These are phyloP conservation scores for Megatriorchis doriae DNA, from an alignment of 2,113 vertebrate genomes.

Conservation along the genomic window DNA sequence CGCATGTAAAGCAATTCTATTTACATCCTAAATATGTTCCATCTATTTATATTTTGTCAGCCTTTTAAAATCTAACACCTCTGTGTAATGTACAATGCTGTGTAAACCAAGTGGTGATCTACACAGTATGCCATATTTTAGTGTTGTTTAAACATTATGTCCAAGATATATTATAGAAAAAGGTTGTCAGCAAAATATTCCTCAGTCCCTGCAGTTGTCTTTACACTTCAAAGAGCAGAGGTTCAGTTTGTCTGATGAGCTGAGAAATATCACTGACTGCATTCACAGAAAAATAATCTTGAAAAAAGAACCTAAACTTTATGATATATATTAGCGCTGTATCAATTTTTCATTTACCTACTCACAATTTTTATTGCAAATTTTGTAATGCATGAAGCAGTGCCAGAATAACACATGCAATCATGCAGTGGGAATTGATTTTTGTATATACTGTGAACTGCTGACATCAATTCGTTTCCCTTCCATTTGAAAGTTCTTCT, in stretches of 20 bases:
- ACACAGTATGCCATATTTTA: neutral
- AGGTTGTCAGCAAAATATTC: conserved; percentile 30
- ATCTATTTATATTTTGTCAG: neutral
- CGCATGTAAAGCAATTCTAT: neutral
- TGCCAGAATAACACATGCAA: neutral
- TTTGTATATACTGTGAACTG: neutral
- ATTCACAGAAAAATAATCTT: neutral
- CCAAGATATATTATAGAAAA: neutral
- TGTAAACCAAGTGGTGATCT: neutral
- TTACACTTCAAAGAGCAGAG: conserved; percentile 53
- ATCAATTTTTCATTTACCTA: neutral
- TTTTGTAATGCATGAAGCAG: neutral
- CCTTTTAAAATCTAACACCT: neutral
- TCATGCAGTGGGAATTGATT: neutral
- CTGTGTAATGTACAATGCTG: neutral
- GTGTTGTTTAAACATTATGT: neutral
- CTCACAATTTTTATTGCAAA: neutral
- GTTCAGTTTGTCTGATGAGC: conserved; percentile 42
- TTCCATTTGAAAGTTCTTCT: neutral
- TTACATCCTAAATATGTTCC: neutral
- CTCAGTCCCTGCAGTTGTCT: conserved; percentile 3
- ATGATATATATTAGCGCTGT: neutral
- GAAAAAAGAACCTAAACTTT: neutral
- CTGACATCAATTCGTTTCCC: neutral
- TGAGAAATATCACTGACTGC: neutral